Base-by-base conservation (phyloP, 2,888 invertebrate genomes). In the Thera obeliscata region DNA sequence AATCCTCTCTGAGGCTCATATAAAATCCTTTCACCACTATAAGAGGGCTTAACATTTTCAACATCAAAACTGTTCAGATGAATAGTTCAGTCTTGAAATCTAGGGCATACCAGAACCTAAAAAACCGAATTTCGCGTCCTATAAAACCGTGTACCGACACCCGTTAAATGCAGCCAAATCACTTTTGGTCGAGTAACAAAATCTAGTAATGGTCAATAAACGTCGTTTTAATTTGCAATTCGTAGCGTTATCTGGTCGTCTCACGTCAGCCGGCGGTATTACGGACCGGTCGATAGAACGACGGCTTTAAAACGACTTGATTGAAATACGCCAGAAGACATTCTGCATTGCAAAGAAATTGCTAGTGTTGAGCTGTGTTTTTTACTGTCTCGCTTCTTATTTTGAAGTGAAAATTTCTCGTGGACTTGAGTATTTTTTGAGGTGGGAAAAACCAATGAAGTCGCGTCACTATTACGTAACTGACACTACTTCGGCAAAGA, bases 171-270 rank as follows among this genome's bases (percentile, higher is more conserved):
- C 48, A 71, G 73, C 76, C 76, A 73, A 84, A 86, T 85, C 80
- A 81, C 81, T 83, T 81, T 82, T 77, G 77, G 76, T 75, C 71
- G 72, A 78, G 80, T 77, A 83, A 81, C 83, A 82, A 83, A 86
- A 84, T 79, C 72, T 74, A 75, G 75, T 84, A 84, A 85, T 79
- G 84, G 85, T 83, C 84, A 83, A 86, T 88, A 88, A 88, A 87
- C 78, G 84, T 82, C 82, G 79, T 82, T 87, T 87, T 87, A 87
- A 88, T 87, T 87, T 83, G 85, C 85, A 81, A 83, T 87, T 84
- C 80, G 78, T 73, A 74, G 76, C 75, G 79, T 80, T 86, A 86
- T 85, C 85, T 83, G 76, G 67, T 66, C 66, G 65, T 75, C 79
- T 81, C 82, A 80, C 84, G 82, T 82, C 78, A 81, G 74, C 71